Percentiles rank a stretch among this genome's conserved stretches.
These are phyloP conservation scores for Falco berigora DNA, from an alignment of 2,797 vertebrate genomes.

Conservation along the genomic window DNA sequence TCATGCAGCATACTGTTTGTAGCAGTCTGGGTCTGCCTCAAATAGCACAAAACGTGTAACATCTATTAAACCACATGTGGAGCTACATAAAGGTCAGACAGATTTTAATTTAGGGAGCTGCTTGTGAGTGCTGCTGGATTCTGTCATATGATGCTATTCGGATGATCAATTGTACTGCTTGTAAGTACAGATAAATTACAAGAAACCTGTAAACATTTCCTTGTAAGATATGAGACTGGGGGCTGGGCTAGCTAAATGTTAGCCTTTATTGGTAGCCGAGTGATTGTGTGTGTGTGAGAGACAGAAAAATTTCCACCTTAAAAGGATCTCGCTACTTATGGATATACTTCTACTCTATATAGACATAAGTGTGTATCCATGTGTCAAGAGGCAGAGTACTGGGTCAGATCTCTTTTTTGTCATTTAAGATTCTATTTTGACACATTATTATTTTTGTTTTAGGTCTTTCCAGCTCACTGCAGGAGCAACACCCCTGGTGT, in stretches of 20 bases:
- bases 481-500: neutral
- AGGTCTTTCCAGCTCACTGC: neutral
- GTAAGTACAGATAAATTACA: slow-evolving; percentile 62
- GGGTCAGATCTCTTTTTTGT: neutral
- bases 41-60: slow-evolving; percentile 27
- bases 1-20: neutral
- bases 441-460: neutral
- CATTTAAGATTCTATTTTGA: neutral
- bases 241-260: slow-evolving; percentile 12
- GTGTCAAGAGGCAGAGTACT: neutral
- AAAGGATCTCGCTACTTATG: slow-evolving; percentile 28
- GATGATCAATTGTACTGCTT: slow-evolving; percentile 58
- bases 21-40: slow-evolving; percentile 54
- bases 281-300: neutral
- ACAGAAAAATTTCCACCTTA: slow-evolving; percentile 38
- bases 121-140: slow-evolving; percentile 27
- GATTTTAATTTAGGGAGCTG: slow-evolving; percentile 46
- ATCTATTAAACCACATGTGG: slow-evolving; percentile 26
- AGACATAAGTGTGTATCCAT: neutral
- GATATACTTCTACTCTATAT: neutral
- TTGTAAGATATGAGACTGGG: slow-evolving; percentile 24
- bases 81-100: slow-evolving; percentile 60
- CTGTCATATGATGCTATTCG: slow-evolving; percentile 41
- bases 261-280: slow-evolving; percentile 48
- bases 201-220: slow-evolving; percentile 62